Base-by-base conservation (phyloP, 2,888 invertebrate species). In the Campaea margaritaria region DNA sequence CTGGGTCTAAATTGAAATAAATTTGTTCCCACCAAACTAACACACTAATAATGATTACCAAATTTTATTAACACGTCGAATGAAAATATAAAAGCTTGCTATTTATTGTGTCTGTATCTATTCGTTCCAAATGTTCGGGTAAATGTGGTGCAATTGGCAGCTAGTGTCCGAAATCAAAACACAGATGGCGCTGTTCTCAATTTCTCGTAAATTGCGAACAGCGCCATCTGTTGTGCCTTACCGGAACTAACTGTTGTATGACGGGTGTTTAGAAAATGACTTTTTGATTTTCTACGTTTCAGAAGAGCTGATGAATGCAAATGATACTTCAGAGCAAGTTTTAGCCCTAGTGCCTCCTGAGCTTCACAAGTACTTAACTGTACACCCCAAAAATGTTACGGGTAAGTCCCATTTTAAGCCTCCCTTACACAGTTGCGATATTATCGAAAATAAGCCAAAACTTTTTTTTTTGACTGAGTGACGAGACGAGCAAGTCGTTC, bases 331-430 rank as follows among this genome's bases (percentile, higher is more conserved):
- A 53, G 95, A 95, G 69, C 95, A 96, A 72, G 96, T 97, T 53
- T 91, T 96, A 65, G 96, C 96, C 62, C 94, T 96, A 93, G 96
- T 97, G 68, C 97, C 97, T 42, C 95, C 95, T 31, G 95, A 96
- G 69, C 91, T 97, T 68, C 97, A 97, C 89, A 97, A 96, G 93
- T 96, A 95, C 87, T 89, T 96, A 67, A 95, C 95, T 15, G 94
- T 95, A 43, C 95, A 94, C 74, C 93, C 94, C 21, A 94, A 93
- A 74, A 96, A 96, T 83, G 81, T 82, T 57, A 93, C 93, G 57
- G 89, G 93, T 93, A 65, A 77, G 86, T 78, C 0, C 31, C 39
- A 38, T 44, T 27, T 11, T 15, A 16, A n/a, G 10, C 7, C 12
- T 36, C 10, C 5, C 12, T n/a, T n/a, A n/a, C n/a, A n/a, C n/a